Base-by-base conservation (phyloP, 2,113 vertebrate species). In the Setophaga coronata region DNA sequence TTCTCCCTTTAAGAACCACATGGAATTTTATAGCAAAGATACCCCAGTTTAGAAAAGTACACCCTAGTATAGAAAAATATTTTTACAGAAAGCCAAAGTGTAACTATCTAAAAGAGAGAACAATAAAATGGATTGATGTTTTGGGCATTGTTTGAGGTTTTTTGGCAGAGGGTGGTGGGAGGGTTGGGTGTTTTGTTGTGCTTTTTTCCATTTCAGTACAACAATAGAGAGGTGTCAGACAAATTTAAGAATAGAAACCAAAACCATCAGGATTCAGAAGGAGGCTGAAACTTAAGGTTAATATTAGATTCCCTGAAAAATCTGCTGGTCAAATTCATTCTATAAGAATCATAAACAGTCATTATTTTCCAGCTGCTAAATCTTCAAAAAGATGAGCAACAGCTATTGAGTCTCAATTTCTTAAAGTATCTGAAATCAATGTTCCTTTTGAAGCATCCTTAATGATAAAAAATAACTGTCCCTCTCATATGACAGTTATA, bases 121-220 rank as follows among this genome's bases (percentile, higher is more conserved):
- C 6, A 62, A 36, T 11, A 19, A 33, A 60, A 12, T 51, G 6
- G 7, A 51, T 60, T 69, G 23, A 56, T 10, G 8, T 2, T 85
- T 42, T 19, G 10, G 9, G 14, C 1, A 1, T 15, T 48, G 18
- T 29, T 34, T 42, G 2, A 6, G 6, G 1, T 6, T 16, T 33
- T 57, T 40, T 47, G 24, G 4, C 10, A 29, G 12, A 56, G 3
- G 1, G 2, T 12, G 14, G 1, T 45, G 7, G 28, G 9, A 10
- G 31, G 36, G 9, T 67, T 57, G 28, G 4, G 14, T 24, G 26
- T 7, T 79, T 43, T n/a, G 10, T 33, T 70, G 26, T 18, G 6
- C 6, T 64, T 87, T 58, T 70, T 56, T 42, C 14, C 4, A 29
- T 34, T 67, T 86, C 47, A 76, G 16, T 48, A 14, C 31, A 76